phyloP scores from a whole-genome alignment of 2,797 vertebrate species.

The Gambusia yucatana region DNA sequence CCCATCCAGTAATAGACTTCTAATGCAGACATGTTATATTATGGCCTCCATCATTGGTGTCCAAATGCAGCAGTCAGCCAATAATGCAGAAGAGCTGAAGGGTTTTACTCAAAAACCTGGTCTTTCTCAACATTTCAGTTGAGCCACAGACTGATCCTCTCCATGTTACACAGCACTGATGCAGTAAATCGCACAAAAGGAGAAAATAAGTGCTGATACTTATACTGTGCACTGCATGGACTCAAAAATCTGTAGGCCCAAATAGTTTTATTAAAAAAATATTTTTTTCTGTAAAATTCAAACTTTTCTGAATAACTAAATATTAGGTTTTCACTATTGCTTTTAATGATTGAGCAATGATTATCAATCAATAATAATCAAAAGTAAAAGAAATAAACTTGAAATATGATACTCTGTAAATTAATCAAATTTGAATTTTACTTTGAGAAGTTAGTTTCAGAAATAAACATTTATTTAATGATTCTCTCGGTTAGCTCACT shows the following conservation, averaged over 20 bases:
- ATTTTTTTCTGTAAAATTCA: not conserved
- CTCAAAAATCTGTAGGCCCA: not conserved
- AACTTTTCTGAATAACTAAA: not conserved
- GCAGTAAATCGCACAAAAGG: not conserved
- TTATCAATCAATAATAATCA: not conserved
- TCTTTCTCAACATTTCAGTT: not conserved
- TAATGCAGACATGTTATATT: not conserved
- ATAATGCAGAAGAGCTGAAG: not conserved
- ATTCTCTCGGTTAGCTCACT: constrained; percentile 57
- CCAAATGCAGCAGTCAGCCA: not conserved
- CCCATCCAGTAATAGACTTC: not conserved
- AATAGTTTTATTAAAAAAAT: not conserved
- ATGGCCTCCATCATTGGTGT: not conserved
- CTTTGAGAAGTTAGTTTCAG: not conserved
- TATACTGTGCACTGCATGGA: not conserved
- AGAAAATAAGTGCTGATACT: not conserved
- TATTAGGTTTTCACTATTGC: not conserved
- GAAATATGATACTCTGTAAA: not conserved
- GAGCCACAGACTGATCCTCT: not conserved
- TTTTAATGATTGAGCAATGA: not conserved
- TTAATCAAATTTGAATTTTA: not conserved
- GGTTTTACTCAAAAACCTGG: not conserved
- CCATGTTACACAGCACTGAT: not conserved
- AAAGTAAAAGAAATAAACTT: not conserved
- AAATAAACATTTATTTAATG: not conserved